These are phyloP conservation scores for Mylabris phalerata DNA, from an alignment of 1,140 invertebrate genomes.

Conservation along the genomic window DNA sequence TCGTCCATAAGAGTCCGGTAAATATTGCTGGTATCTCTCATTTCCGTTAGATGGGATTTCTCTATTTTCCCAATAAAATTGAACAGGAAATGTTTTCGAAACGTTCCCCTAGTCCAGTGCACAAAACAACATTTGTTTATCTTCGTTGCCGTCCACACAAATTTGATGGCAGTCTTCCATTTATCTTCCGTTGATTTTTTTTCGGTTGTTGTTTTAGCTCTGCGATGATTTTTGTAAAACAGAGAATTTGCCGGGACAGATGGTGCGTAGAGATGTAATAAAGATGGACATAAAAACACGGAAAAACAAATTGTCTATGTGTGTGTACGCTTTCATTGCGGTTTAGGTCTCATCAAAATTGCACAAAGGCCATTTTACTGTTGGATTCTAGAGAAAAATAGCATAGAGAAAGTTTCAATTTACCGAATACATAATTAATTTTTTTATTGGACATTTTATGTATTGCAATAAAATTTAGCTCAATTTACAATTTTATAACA, in stretches of 20 bases:
- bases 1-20: conserved; percentile 15
- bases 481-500: conserved; percentile 13
- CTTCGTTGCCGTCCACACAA: too few species aligned
- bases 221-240: too few species aligned
- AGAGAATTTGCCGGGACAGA: too few species aligned
- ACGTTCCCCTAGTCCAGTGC: too few species aligned
- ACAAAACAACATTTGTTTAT: too few species aligned
- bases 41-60: neutral
- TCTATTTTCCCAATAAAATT: neutral
- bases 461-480: conserved; percentile 7
- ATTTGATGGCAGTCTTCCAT: too few species aligned
- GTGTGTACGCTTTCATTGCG: conserved; percentile 3
- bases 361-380: conserved; percentile 18
- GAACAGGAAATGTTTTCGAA: conserved; percentile 4
- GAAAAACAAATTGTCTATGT: conserved; percentile 12
- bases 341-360: conserved; percentile 23
- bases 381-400: neutral
- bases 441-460: conserved; percentile 11
- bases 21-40: conserved; percentile 12
- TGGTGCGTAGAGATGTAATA: conserved; percentile 14
- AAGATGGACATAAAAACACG: conserved; percentile 23
- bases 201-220: too few species aligned
- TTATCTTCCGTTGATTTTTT: too few species aligned
- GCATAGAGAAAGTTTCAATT: conserved; percentile 4
- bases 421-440: conserved; percentile 15